Evolutionary conservation across 2,888 invertebrate genomes (phyloP), one percentile per base, ranked within the genome.

Genomic region (Teleogryllus oceanicus): DNA sequence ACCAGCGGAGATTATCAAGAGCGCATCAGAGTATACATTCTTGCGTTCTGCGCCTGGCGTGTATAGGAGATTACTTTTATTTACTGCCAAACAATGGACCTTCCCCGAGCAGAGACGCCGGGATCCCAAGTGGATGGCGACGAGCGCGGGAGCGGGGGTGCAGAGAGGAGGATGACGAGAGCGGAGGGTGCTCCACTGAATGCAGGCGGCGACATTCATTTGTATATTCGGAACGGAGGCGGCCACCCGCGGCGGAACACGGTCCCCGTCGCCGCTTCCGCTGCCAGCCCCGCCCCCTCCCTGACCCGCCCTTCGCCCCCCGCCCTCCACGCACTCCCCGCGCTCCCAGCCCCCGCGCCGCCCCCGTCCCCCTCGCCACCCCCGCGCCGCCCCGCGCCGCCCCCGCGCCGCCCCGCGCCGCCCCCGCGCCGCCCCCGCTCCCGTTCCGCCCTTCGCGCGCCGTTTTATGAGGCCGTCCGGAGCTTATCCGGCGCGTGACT

Each of bases 401-500:
- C 24, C 2, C 24, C 24, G 3, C 24, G 2, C 24, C 24, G 3
- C 24, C 24, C 24, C 24, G 24, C 24, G 2, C 24, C 24, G 24
- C 2, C 24, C 24, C 24, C 24, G 24, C 24, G 2, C 24, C 24
- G 24, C 24, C 24, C 3, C 24, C 24, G 24, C 24, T 0, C 13
- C n/a, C 16, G n/a, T 3, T 3, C n/a, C 62, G 4, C 62, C 5
- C 62, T 12, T 12, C 62, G 62, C 62, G 62, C 62, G 62, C 62
- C 62, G 62, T 62, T 62, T 62, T 62, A 62, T 62, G 62, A 62
- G 62, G 62, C n/a, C 62, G 62, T n/a, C n/a, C 62, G 37, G 37
- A 62, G 62, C 62, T 62, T 62, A 62, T 62, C 16, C 62, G 62
- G 62, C 62, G 62, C 62, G 62, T 62, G 62, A 62, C 62, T 13